Evolutionary conservation across 2,797 vertebrate genomes (phyloP), one percentile per base, ranked within the genome.

Genomic region (Hirundo rustica): DNA sequence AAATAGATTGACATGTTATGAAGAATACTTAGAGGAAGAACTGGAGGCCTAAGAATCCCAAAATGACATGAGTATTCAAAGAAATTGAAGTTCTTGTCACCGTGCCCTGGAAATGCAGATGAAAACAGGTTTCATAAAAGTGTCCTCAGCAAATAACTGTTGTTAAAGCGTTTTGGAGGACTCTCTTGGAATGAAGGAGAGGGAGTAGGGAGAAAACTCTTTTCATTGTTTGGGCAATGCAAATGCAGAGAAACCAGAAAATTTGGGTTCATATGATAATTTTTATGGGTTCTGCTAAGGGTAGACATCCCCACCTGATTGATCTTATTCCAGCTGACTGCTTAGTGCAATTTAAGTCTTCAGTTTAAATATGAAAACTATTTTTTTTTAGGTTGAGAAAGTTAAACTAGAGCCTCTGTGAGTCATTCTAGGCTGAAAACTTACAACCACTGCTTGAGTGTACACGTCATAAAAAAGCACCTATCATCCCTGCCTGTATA

Each of bases 341-440:
- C 55, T 62, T 44, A 76, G 19, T 76, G 64, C 30, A 40, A 12
- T 42, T 40, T 80, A 58, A 67, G 13, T 66, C 57, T 84, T 75
- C 55, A 68, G 27, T 85, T 78, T 64, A 66, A 22, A 42, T 64
- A 40, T 1, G 10, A 64, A 62, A 91, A 23, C 10, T 57, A 1
- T 0, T 27, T 22, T 38, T 38, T 81, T 83, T 80, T 50, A 65
- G 47, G 20, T 75, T 72, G n/a, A 77, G 70, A 88, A 78, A 80
- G 27, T 30, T 76, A 32, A 51, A 80, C 27, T 38, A 68, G 11
- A 78, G 23, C 32, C 21, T 81, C 62, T 62, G 10, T 96, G 95
- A 96, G 82, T 95, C 92, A 95, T 96, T 95, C 72, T 50, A 36
- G 58, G 34, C 61, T 81, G 72, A 70, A 68, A 90, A 67, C 5